phyloP scores from a whole-genome alignment of 1,140 invertebrate species.

The Brachionus koreanus region DNA sequence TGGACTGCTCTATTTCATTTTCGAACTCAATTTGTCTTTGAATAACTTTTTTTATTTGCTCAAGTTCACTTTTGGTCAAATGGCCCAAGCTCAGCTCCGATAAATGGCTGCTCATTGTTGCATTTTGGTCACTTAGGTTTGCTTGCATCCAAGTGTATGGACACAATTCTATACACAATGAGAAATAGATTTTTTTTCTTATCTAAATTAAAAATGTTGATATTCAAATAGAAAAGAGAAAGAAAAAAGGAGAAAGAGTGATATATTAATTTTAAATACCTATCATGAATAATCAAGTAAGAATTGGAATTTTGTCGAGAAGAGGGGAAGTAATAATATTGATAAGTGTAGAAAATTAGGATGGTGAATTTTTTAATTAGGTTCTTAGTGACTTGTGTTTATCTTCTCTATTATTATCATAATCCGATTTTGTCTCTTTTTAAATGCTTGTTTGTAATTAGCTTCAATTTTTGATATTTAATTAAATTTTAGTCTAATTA shows the following conservation, averaged over 20 bases:
- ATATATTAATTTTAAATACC: background rate
- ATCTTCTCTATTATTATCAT: background rate
- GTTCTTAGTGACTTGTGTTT: background rate
- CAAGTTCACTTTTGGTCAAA: conserved; percentile 28
- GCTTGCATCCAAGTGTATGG: background rate
- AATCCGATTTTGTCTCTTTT: background rate
- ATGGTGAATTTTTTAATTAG: background rate
- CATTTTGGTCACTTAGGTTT: background rate
- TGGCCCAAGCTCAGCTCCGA: background rate
- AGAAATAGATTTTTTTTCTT: background rate
- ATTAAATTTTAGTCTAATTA: conserved; percentile 1
- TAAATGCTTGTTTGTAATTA: background rate
- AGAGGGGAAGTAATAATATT: background rate
- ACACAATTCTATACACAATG: background rate
- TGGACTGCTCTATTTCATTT: conserved; percentile 24
- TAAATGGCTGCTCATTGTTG: background rate
- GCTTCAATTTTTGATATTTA: background rate
- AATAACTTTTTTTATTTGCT: conserved; percentile 37
- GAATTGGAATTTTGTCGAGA: background rate
- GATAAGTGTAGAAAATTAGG: background rate
- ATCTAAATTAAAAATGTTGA: background rate
- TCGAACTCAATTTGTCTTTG: conserved; percentile 33
- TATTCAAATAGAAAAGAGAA: too few species aligned
- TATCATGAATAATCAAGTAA: background rate
- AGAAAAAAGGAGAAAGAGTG: background rate